A percentile compares a stretch with the other conserved stretches of the same genome.
Conservation (phyloP, 1,140 invertebrate species). For the Gryon sp. region DNA sequence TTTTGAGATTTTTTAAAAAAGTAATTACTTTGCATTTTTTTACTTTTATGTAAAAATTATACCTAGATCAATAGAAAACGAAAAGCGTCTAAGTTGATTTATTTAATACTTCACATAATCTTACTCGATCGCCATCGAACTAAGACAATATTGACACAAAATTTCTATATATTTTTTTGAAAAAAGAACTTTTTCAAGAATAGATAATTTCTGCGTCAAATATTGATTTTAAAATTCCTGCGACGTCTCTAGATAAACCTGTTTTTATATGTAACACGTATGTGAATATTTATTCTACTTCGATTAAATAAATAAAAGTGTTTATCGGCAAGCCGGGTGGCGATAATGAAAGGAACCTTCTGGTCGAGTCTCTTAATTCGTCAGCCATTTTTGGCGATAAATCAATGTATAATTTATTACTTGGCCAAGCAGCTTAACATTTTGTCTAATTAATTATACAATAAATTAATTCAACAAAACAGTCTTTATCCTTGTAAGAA, state of each 20-base stretch:
- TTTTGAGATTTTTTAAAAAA: too few species aligned
- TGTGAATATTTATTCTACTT: conserved; percentile 46
- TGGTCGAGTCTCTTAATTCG: conserved; percentile 22
- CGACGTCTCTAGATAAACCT: conserved; percentile 41
- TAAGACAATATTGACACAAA: conserved; percentile 42
- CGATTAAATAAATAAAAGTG: conserved; percentile 42
- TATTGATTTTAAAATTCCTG: conserved; percentile 51
- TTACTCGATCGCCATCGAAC: conserved; percentile 14
- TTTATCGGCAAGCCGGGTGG: conserved; percentile 8
- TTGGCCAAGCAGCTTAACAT: conserved; percentile 1
- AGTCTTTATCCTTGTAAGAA: conserved; percentile 16
- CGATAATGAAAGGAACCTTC: conserved; percentile 43
- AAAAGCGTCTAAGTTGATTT: too few species aligned
- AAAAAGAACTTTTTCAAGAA: conserved; percentile 34
- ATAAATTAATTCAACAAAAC: conserved; percentile 20
- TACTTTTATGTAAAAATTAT: too few species aligned
- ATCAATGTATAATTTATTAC: conserved; percentile 50
- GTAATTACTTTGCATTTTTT: too few species aligned
- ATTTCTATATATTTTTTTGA: conserved; percentile 34
- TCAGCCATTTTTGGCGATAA: conserved; percentile 35
- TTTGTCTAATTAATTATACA: conserved; percentile 39
- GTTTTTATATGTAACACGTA: conserved; percentile 41
- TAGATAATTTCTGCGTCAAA: conserved; percentile 42
- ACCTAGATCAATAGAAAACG: too few species aligned
- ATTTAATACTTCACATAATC: too few species aligned